Percentiles rank a stretch among this genome's conserved stretches.
These are phyloP conservation scores for Galerucella pusilla DNA, from an alignment of 2,888 invertebrate species.

Conservation along the genomic window DNA sequence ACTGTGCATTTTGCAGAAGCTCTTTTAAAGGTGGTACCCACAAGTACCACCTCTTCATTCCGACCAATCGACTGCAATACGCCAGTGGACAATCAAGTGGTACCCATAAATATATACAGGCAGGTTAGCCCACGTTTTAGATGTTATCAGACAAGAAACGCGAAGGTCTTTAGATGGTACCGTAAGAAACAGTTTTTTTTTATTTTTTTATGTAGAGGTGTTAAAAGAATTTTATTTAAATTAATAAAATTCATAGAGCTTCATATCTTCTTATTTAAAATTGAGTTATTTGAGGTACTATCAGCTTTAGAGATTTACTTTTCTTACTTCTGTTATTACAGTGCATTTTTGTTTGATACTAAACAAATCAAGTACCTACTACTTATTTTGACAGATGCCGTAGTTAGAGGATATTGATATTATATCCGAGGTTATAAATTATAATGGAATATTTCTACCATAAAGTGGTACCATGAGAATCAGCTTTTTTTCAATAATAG, in stretches of 20 bases:
- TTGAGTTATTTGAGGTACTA: too few relatives aligned
- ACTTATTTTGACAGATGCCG: too few relatives aligned
- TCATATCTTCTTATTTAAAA: background rate
- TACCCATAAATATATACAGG: constrained; percentile 22
- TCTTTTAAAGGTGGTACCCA: constrained; percentile 24
- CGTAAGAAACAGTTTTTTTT: constrained; percentile 22
- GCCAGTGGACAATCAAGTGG: constrained; percentile 15
- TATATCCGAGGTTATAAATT: too few relatives aligned
- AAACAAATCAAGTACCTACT: too few relatives aligned
- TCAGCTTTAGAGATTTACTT: too few relatives aligned
- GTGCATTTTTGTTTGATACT: too few relatives aligned
- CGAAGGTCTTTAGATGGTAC: constrained; percentile 26
- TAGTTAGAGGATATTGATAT: too few relatives aligned
- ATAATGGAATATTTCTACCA: too few relatives aligned
- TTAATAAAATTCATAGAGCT: background rate
- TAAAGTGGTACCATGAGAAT: too few relatives aligned
- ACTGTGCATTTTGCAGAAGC: constrained; percentile 23
- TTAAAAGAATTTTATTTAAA: background rate
- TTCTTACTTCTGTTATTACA: too few relatives aligned
- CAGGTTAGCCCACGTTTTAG: constrained; percentile 25
- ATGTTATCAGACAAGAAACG: constrained; percentile 29
- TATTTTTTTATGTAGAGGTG: constrained; percentile 1
- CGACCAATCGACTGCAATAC: constrained; percentile 23
- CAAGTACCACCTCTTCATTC: constrained; percentile 29
- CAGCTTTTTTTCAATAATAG: too few relatives aligned